Conservation (phyloP, 1,140 invertebrate species). For the Diabrotica virgifera region DNA sequence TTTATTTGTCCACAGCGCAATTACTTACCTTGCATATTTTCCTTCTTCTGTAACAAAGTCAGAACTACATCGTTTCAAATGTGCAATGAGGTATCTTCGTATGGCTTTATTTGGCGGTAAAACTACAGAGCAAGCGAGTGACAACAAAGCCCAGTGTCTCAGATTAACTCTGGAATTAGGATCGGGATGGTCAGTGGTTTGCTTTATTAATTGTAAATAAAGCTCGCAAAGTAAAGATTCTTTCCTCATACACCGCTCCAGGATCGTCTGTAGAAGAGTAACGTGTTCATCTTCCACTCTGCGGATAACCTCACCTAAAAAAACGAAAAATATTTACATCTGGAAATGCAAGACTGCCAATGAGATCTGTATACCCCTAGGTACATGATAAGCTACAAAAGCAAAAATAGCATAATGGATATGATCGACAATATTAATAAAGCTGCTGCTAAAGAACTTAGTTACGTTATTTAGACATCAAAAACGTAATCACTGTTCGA, state of each 20-base stretch:
- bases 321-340: background rate
- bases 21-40: conserved; percentile 74
- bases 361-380: too few species aligned
- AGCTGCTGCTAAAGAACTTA: too few species aligned
- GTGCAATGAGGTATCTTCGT: conserved; percentile 85
- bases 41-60: conserved; percentile 91
- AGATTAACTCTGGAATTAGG: conserved; percentile 84
- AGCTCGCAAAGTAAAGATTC: conserved; percentile 86
- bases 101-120: conserved; percentile 80
- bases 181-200: conserved; percentile 89
- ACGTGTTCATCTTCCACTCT: conserved; percentile 83
- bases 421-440: too few species aligned
- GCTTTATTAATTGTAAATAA: conserved; percentile 89
- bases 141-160: conserved; percentile 89
- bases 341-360: background rate
- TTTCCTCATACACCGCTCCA: conserved; percentile 87
- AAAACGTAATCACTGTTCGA: too few species aligned
- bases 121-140: conserved; percentile 83
- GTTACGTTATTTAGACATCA: too few species aligned
- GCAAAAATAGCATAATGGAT: too few species aligned
- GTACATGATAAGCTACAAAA: too few species aligned
- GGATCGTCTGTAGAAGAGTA: conserved; percentile 80
- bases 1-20: too few species aligned
- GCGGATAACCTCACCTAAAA: conserved; percentile 46
- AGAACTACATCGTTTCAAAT: conserved; percentile 82